Base-by-base conservation (phyloP, 2,113 vertebrate genomes). In the Dromas ardeola region DNA sequence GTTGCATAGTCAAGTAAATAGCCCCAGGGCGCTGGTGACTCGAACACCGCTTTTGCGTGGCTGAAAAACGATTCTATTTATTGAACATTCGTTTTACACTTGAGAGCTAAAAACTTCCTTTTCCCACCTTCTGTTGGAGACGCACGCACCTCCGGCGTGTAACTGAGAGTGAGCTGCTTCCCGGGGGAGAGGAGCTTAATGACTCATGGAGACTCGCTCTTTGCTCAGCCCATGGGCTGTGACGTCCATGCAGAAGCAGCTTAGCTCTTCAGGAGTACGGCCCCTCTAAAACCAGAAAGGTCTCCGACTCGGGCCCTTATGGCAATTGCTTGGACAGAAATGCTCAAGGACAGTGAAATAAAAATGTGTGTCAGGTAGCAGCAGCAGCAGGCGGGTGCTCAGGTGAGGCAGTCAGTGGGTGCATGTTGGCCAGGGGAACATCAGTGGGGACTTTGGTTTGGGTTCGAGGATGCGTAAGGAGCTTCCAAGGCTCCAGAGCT, bases 391-490 rank as follows among this genome's bases (percentile, higher is more conserved):
- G 40, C 1, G 5, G 53, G 13, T 1, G 2, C 61, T 62, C 1
- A 1, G 50, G 11, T 0, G 1, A 81, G 52, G 10, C 0, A 0
- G 34, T 49, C 0, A 0, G 13, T 18, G 10, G 7, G 16, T 17
- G 34, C 0, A 0, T 1, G 1, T 10, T 22, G 40, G 52, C 52
- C 19, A 38, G 45, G 18, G 30, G 5, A 87, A 8, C 63, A 21
- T 40, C 65, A 17, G 3, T 55, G 38, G 19, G 38, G 66, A 7
- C 62, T 65, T 72, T 19, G 19, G 8, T 34, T 63, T 83, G 59
- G 38, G 30, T 58, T 62, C 0, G 0, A 73, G 36, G 23, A 10
- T 27, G 10, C 1, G 2, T 22, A 70, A 69, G 6, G 5, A 70
- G 30, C 5, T 18, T 58, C 26, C 4, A 5, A 56, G 42, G 22